Evolutionary conservation across 2,888 invertebrate species (phyloP).

Genomic region (Subacronicta megacephala): DNA sequence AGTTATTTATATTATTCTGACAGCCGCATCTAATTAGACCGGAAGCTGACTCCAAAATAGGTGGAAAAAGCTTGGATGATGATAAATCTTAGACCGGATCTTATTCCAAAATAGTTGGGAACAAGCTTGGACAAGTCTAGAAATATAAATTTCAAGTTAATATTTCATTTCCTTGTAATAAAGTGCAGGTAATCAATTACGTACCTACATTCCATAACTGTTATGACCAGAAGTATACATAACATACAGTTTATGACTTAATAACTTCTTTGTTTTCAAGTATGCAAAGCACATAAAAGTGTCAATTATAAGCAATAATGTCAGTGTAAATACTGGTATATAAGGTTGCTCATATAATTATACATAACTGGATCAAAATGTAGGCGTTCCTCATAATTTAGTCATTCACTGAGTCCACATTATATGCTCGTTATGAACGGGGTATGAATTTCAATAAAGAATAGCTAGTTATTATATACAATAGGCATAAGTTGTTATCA

Average conservation of each 20-base stretch:
- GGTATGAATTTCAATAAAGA: constrained; percentile 33
- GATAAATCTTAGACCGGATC: too few species aligned
- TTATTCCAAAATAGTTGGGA: too few species aligned
- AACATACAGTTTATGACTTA: too few species aligned
- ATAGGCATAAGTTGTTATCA: constrained; percentile 14
- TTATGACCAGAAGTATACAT: constrained; percentile 2
- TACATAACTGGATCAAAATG: constrained; percentile 59
- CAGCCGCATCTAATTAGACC: too few species aligned
- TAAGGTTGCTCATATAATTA: constrained; percentile 39
- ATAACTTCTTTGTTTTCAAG: constrained; percentile 26
- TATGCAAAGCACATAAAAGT: constrained; percentile 40
- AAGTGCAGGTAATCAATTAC: not conserved
- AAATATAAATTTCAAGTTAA: not conserved
- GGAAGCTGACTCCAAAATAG: too few species aligned
- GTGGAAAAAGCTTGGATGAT: too few species aligned
- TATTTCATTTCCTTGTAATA: not conserved
- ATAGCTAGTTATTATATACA: constrained; percentile 27
- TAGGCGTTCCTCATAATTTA: constrained; percentile 53
- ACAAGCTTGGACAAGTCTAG: too few species aligned
- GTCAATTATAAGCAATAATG: constrained; percentile 26
- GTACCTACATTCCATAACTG: constrained; percentile 4
- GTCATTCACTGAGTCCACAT: constrained; percentile 42
- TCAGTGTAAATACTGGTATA: constrained; percentile 26
- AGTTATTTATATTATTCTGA: too few species aligned
- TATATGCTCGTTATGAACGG: constrained; percentile 32